A percentile compares a stretch with the other conserved stretches of the same genome.
phyloP scores from a whole-genome alignment of 1,140 invertebrate genomes.

The Drosophila trapezifrons region DNA sequence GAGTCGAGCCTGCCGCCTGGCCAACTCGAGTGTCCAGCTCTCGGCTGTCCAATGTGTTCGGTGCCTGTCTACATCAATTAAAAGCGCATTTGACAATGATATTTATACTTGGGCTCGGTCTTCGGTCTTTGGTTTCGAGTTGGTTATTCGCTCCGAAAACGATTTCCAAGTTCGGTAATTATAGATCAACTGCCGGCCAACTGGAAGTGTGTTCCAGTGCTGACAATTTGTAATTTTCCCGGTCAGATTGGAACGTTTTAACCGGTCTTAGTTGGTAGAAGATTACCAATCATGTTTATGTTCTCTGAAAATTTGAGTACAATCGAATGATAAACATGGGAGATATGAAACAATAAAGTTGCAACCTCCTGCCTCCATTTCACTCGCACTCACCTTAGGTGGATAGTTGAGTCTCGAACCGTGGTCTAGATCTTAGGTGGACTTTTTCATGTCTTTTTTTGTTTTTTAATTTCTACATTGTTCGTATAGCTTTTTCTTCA shows the following conservation, averaged over 20 bases:
- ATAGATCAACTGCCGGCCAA: constrained; percentile 23
- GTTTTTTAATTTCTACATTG: too few relatives aligned
- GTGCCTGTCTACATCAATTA: constrained; percentile 79
- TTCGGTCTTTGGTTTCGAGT: constrained; percentile 1
- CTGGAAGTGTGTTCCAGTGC: constrained; percentile 9
- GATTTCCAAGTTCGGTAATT: constrained; percentile 33
- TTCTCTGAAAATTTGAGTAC: neutral
- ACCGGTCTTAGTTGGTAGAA: neutral
- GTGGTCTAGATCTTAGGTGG: too few relatives aligned
- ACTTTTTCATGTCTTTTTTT: too few relatives aligned
- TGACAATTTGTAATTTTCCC: constrained; percentile 6
- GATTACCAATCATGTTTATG: neutral
- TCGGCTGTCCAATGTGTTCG: constrained; percentile 75
- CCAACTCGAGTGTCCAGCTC: constrained; percentile 68
- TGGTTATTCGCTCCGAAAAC: constrained; percentile 4
- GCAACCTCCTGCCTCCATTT: neutral
- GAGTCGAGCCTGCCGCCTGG: constrained; percentile 23
- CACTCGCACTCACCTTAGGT: too few relatives aligned
- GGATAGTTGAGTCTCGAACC: too few relatives aligned
- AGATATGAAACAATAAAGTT: neutral
- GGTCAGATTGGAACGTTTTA: neutral
- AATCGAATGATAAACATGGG: neutral
- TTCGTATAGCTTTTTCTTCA: too few relatives aligned
- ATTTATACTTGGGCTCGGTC: constrained; percentile 61
- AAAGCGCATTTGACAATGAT: constrained; percentile 82